Evolutionary conservation across 1,140 invertebrate species (phyloP), one percentile per base, ranked within the genome.

Genomic region (Pogonomyrmex barbatus): DNA sequence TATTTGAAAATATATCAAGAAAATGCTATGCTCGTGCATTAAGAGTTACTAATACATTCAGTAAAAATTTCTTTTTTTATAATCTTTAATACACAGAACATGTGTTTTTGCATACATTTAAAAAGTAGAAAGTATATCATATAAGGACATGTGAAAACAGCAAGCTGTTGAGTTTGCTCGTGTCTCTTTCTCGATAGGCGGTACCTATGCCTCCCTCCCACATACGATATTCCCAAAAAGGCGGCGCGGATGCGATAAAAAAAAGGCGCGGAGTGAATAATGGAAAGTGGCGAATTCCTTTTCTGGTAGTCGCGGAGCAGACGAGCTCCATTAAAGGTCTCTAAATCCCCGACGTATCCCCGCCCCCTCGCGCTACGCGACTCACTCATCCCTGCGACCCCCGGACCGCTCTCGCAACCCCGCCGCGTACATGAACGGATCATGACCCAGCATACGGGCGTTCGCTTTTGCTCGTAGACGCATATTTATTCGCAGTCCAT

Each of bases 401-500:
- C 82, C 75, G 67, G 65, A 2, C 52, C 63, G 39, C 65, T 52
- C 86, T 82, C 87, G 91, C 88, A 90, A 87, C 52, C 85, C 77
- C 86, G 91, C 89, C 91, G 91, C 91, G 92, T 92, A 93, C 92
- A 92, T 91, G 91, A 87, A 91, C 83, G 92, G 94, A 95, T 95
- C 94, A 95, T 95, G 94, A 95, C 94, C 93, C 93, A 92, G 94
- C 94, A 95, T 95, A 94, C 94, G 94, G 92, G 93, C 90, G 91
- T 92, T 92, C 93, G 93, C 92, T 94, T 90, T 93, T 91, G 91
- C 91, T 92, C 90, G 92, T 94, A 94, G 93, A 94, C 94, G 94
- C 93, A 94, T 95, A 95, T 95, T 95, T 95, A 95, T 94, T 94
- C 94, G 92, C 92, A 94, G 94, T 95, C 94, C 94, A 95, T 95